Percentiles rank a stretch among this genome's conserved stretches.
Evolutionary conservation across 2,113 vertebrate species (phyloP).

Genomic region (Ophthalmolycus amberensis): DNA sequence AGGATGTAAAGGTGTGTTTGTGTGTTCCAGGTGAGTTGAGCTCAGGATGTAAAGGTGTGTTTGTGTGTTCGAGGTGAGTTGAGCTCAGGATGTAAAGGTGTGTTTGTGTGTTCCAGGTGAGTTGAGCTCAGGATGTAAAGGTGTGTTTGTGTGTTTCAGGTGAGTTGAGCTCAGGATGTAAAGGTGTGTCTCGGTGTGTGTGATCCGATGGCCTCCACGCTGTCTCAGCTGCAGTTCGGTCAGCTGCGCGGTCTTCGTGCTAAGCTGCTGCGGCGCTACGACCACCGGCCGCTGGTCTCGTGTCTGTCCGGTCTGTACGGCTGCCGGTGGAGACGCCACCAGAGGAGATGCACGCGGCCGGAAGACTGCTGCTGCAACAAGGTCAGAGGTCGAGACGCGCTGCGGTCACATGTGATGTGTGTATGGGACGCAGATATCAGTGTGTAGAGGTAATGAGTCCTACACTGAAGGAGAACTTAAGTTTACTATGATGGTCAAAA

Average conservation of each 20-base stretch:
- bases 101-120: conserved; percentile 22
- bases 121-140: conserved; percentile 36
- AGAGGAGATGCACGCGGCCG: conserved; percentile 71
- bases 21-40: conserved; percentile 22
- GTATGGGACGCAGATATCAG: not conserved
- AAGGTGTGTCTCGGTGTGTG: conserved; percentile 27
- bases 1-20: conserved; percentile 40
- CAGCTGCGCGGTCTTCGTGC: conserved; percentile 81
- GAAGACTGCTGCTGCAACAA: conserved; percentile 87
- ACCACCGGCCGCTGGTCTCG: conserved; percentile 84
- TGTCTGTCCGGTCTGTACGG: conserved; percentile 87
- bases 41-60: conserved; percentile 32
- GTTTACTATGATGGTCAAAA: not conserved
- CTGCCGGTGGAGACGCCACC: conserved; percentile 85
- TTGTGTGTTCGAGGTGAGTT: conserved; percentile 19
- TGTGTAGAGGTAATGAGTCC: not conserved
- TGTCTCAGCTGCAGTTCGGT: conserved; percentile 79
- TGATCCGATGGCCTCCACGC: conserved; percentile 72
- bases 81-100: conserved; percentile 41
- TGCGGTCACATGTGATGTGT: not conserved
- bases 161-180: conserved; percentile 39
- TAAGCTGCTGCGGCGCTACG: conserved; percentile 80
- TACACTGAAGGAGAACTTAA: no score
- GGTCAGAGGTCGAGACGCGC: conserved; percentile 57
- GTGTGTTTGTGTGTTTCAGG: conserved; percentile 6